Conservation (phyloP, 2,113 vertebrate species). For the Reinhardtius hippoglossoides region DNA sequence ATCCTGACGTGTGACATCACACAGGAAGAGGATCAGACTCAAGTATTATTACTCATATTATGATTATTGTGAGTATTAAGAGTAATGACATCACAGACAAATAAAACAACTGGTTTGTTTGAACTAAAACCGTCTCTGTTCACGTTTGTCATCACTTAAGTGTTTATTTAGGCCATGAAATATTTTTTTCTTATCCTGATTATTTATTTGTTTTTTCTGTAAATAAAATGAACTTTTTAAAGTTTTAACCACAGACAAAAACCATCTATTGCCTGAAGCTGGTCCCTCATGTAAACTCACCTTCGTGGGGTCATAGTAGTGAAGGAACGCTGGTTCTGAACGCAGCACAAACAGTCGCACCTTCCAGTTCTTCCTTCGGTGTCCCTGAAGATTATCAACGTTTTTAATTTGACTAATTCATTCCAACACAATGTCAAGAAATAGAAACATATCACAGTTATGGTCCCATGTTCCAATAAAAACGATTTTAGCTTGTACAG, state of each 20-base stretch:
- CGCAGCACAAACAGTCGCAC: constrained; percentile 94
- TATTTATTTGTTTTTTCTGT: not conserved
- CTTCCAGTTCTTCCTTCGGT: constrained; percentile 98
- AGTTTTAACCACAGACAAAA: not conserved
- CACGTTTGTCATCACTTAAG: not conserved
- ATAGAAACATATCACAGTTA: not conserved
- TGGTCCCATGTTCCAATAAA: not conserved
- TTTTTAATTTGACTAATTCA: not conserved
- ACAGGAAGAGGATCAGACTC: constrained; percentile 60
- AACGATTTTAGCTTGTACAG: no score
- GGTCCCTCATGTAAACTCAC: constrained; percentile 70
- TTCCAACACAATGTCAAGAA: not conserved
- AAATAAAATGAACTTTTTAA: not conserved
- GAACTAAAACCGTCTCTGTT: no score
- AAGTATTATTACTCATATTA: constrained; percentile 2
- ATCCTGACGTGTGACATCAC: constrained; percentile 80
- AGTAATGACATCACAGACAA: constrained; percentile 1
- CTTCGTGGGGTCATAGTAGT: constrained; percentile 94
- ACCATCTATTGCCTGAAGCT: not conserved
- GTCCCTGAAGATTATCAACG: constrained; percentile 82
- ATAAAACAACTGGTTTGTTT: constrained; percentile 16
- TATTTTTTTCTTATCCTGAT: not conserved
- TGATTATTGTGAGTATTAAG: not conserved
- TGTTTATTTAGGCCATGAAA: not conserved
- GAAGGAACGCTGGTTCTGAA: constrained; percentile 90